phyloP scores from a whole-genome alignment of 2,888 invertebrate genomes.

The Drosophila formosana region DNA sequence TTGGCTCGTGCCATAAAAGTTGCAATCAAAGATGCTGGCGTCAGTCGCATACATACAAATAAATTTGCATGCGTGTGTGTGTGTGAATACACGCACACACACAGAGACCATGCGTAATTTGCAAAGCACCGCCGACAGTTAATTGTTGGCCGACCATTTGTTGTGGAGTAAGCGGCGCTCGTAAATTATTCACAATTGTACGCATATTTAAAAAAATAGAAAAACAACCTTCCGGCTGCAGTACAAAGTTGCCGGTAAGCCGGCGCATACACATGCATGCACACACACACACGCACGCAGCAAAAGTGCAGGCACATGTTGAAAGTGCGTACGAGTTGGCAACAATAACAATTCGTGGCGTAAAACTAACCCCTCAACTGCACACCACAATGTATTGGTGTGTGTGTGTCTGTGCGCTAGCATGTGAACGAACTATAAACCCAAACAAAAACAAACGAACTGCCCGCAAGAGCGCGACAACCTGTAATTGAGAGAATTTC shows the following conservation, averaged over 20 bases:
- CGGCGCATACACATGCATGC: conserved; percentile 26
- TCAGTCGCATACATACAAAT: conserved; percentile 32
- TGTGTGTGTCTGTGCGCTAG: neutral
- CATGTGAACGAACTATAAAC: conserved; percentile 19
- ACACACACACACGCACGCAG: conserved; percentile 4
- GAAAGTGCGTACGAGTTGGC: conserved; percentile 7
- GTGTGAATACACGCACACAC: conserved; percentile 10
- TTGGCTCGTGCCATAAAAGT: conserved; percentile 3
- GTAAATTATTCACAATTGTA: neutral
- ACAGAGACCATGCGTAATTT: conserved; percentile 45
- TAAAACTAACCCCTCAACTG: neutral
- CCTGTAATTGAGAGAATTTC: neutral
- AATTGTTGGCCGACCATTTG: neutral
- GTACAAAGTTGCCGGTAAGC: conserved; percentile 27
- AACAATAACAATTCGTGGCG: neutral
- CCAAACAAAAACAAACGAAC: conserved; percentile 41
- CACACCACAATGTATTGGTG: neutral
- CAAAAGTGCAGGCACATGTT: conserved; percentile 1
- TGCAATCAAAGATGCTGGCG: conserved; percentile 21
- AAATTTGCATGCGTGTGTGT: conserved; percentile 16
- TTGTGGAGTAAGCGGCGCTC: neutral
- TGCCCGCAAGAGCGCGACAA: conserved; percentile 3
- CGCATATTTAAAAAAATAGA: neutral
- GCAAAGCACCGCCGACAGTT: conserved; percentile 12
- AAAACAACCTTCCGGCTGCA: neutral